These are phyloP conservation scores for Zaprionus davidi DNA, from an alignment of 1,140 invertebrate species.

Conservation along the genomic window DNA sequence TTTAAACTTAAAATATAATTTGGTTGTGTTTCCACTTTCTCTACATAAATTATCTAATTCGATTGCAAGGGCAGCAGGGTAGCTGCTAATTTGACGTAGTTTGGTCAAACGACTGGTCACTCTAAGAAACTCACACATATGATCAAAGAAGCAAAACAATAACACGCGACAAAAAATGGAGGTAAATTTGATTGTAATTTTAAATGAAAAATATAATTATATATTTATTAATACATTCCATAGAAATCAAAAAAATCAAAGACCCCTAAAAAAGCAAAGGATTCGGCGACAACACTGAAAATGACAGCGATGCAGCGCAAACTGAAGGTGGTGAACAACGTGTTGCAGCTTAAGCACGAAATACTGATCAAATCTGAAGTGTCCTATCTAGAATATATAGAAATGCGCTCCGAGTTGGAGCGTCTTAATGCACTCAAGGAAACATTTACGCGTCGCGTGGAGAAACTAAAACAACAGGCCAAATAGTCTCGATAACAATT, in stretches of 20 bases:
- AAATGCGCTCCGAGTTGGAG: slow-evolving; percentile 62
- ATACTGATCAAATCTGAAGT: slow-evolving; percentile 63
- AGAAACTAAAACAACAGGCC: slow-evolving; percentile 64
- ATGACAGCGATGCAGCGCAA: slow-evolving; percentile 50
- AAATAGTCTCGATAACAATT: slow-evolving; percentile 44
- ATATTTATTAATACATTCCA: background rate
- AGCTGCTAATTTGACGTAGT: background rate
- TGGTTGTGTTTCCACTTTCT: too few species aligned
- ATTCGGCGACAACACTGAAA: slow-evolving; percentile 44
- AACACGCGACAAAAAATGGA: slow-evolving; percentile 59
- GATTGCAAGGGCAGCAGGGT: background rate
- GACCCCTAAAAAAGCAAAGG: slow-evolving; percentile 44
- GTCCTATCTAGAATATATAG: slow-evolving; percentile 73
- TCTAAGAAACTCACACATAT: background rate
- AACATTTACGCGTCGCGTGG: slow-evolving; percentile 45
- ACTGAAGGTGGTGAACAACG: slow-evolving; percentile 65
- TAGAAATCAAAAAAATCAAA: slow-evolving; percentile 67
- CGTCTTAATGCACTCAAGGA: slow-evolving; percentile 59
- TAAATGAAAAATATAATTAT: background rate
- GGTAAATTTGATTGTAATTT: slow-evolving; percentile 18
- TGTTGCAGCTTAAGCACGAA: slow-evolving; percentile 63
- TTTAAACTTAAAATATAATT: too few species aligned
- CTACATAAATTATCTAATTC: too few species aligned
- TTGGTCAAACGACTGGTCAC: background rate
- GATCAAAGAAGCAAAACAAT: slow-evolving; percentile 30